Evolutionary conservation across 2,797 vertebrate species (phyloP), one percentile per base, ranked within the genome.

Genomic region (Catharus ustulatus): DNA sequence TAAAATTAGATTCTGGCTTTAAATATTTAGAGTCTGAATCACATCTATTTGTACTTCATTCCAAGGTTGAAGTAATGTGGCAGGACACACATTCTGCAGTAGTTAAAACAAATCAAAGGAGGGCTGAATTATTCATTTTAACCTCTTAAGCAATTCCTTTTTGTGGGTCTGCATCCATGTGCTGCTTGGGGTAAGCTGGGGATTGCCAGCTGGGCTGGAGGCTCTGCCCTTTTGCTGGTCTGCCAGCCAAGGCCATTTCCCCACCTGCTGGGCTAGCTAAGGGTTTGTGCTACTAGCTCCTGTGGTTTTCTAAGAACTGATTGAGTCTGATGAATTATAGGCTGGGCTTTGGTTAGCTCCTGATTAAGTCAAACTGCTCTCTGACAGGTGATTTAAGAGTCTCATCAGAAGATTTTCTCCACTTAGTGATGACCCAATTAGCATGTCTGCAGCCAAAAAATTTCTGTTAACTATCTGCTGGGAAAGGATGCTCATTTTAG

Each of bases 1-100:
- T 84, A 94, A 96, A 87, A 96, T 97, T 91, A 93, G 94, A 96
- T 82, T 93, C 74, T 51, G 36, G 24, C 64, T 96, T 97, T 94
- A 94, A 97, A 96, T 94, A 95, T 95, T 97, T 91, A 95, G 78
- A 67, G 7, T 84, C 73, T 89, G 84, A 77, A 94, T 90, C 89
- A 77, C 58, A 84, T 89, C 54, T 76, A 90, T 82, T 97, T 96
- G 87, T 93, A 78, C 72, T 92, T 94, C 72, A 34, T 84, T 90
- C 93, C 95, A 94, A 87, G 86, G 83, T 90, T 95, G 84, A 95
- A 90, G 72, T 74, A 77, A 93, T 52, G 63, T 67, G 84, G 76
- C 81, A 82, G 86, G 93, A 83, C 78, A 89, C 23, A 40, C 52
- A 77, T 80, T 87, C 89, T 55, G 13, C 71, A 58, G 38, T n/a